Percentiles rank a stretch among this genome's conserved stretches.
Evolutionary conservation across 2,797 vertebrate species (phyloP).

Genomic region (Sebastes nivosus): DNA sequence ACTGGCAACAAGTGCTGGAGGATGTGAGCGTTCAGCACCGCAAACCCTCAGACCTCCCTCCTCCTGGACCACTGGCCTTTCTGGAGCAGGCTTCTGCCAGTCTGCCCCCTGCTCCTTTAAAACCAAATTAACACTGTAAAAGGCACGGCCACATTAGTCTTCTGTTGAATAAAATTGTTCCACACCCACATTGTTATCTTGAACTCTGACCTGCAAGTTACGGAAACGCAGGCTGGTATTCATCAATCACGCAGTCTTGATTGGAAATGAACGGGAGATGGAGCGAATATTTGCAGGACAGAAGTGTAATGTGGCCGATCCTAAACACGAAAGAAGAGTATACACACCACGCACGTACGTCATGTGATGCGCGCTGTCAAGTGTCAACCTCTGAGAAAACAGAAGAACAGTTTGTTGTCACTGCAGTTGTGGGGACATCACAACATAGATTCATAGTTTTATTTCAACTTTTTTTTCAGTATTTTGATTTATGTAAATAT

Average conservation of each 20-base stretch:
- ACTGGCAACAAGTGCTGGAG: conserved; percentile 96
- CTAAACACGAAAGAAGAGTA: neutral
- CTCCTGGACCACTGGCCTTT: conserved; percentile 91
- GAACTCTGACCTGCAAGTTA: neutral
- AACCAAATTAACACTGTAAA: conserved; percentile 81
- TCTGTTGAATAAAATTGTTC: neutral
- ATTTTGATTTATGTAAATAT: conserved; percentile 63
- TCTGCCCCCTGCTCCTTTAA: conserved; percentile 93
- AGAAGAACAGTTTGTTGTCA: neutral
- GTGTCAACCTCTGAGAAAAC: neutral
- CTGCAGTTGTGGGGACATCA: neutral
- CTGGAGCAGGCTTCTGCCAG: conserved; percentile 95
- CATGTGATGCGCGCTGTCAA: neutral
- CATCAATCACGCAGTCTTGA: neutral
- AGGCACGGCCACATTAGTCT: neutral
- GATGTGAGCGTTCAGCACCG: conserved; percentile 93
- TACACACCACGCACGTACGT: neutral
- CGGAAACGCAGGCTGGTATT: neutral
- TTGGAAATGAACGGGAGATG: neutral
- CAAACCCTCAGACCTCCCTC: conserved; percentile 90
- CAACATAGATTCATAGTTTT: neutral
- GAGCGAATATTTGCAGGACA: neutral
- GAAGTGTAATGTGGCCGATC: neutral
- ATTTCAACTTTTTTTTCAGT: conserved; percentile 3
- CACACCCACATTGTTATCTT: neutral